Evolutionary conservation across 2,888 invertebrate genomes (phyloP).

Genomic region (Folsomia candida): DNA sequence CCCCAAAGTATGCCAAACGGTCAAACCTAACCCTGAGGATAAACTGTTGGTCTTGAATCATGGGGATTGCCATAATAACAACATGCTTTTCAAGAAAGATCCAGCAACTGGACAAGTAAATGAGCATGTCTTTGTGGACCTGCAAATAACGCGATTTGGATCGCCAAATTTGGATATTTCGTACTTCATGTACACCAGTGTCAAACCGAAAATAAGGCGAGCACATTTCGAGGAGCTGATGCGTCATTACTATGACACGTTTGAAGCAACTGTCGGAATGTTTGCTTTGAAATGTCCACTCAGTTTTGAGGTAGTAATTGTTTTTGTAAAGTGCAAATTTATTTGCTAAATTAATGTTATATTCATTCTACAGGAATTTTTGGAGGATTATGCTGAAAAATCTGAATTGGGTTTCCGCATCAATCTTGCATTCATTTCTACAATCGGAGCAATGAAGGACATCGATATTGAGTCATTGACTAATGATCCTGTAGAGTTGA

Average conservation of each 20-base stretch:
- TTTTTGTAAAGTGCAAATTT: too few relatives aligned
- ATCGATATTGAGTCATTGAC: too few relatives aligned
- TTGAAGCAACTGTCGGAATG: constrained; percentile 2
- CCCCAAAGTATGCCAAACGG: background rate
- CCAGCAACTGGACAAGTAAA: background rate
- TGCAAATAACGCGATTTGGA: constrained; percentile 14
- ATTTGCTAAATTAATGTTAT: too few relatives aligned
- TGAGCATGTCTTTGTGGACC: constrained; percentile 16
- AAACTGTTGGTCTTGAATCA: constrained; percentile 21
- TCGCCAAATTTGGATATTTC: constrained; percentile 28
- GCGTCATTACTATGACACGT: constrained; percentile 5
- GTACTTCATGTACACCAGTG: constrained; percentile 25
- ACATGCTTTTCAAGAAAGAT: too few relatives aligned
- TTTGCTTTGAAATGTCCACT: background rate
- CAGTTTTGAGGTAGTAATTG: constrained; percentile 1
- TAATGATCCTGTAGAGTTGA: too few relatives aligned
- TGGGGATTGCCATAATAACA: too few relatives aligned
- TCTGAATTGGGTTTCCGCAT: too few relatives aligned
- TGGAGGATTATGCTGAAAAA: too few relatives aligned
- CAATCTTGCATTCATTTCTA: too few relatives aligned
- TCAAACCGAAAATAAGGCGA: constrained; percentile 17
- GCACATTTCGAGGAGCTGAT: background rate
- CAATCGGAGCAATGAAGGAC: too few relatives aligned
- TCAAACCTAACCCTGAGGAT: constrained; percentile 4
- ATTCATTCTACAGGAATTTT: too few relatives aligned